Evolutionary conservation across 2,113 vertebrate genomes (phyloP), one percentile per base, ranked within the genome.

Genomic region (Tor tambroides): DNA sequence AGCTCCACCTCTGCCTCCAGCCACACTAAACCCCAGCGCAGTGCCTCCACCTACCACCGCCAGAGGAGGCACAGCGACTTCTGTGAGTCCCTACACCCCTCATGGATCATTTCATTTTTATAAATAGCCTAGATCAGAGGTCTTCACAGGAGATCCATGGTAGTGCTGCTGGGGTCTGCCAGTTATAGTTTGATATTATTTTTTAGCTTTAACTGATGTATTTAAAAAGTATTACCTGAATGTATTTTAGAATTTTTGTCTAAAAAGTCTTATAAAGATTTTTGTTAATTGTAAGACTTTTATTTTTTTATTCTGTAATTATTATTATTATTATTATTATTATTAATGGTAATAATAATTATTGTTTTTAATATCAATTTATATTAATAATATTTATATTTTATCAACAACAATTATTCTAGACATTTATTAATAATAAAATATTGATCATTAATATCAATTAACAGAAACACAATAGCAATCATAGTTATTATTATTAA

Each of bases 41-140:
- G 95, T 11, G 93, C 96, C 77, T 96, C 96, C 82, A 96, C 97
- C 30, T 97, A 98, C 92, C 97, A 98, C 92, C 95, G 97, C 88
- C 97, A 98, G 92, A 96, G 97, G 76, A 93, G 97, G 86, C 97
- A 98, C 92, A 98, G 97, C 0, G 97, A 98, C 92, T 98, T 98
- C 95, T 97, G 97, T 98, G 93, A 97, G 96, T 92, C 87, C 91
- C 84, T 89, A 84, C 2, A 10, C 21, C 38, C 23, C 35, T 72
- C 35, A 23, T 12, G 35, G 9, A n/a, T 84, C 49, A 15, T 77
- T 76, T 76, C n/a, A 49, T 41, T 23, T 72, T 72, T 41, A 41
- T 72, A 72, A 23, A 72, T 72, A 38, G 69, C 9, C 69, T 72
- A 72, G 32, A 72, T 72, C 69, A 72, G 30, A 7, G 15, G 1